Evolutionary conservation across 2,797 vertebrate genomes (phyloP), one percentile per base, ranked within the genome.

Genomic region (Molossus alvarezi): DNA sequence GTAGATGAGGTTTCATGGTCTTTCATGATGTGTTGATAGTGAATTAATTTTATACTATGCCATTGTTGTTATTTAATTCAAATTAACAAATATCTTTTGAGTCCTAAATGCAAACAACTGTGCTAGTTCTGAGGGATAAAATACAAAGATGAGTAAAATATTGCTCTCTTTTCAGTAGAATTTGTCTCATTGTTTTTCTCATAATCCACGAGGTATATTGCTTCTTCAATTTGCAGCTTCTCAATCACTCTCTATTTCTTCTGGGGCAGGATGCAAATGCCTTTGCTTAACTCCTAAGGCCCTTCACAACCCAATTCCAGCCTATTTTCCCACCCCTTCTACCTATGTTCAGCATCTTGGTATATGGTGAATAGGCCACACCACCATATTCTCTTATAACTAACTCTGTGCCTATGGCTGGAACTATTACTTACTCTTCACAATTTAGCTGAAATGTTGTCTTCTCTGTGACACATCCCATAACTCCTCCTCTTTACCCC

Each of bases 41-140:
- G 41, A 86, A 75, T 93, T 92, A 67, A 86, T 90, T 95, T 95
- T 55, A 79, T 48, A 62, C 51, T 21, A 75, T 64, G 62, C 1
- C 9, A 53, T 41, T 73, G 58, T 41, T 82, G 18, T 21, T 64
- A 53, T 81, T 85, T 94, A 71, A 90, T 86, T 84, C 64, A 76
- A 86, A 37, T 73, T 20, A 82, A 33, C 45, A 57, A 88, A 75
- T 76, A 64, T 14, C 60, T 84, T 81, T 58, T 29, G 64, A 97
- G n/a, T 91, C 2, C 58, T 83, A 67, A 92, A 94, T 75, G 57
- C 58, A 65, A 64, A 58, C 86, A 91, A 51, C 41, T 60, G 6
- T 58, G n/a, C n/a, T 85, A 81, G 45, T 27, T 55, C 57, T 45
- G 25, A 65, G 27, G 17, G 60, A 48, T 58, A 84, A 88, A 93